Conservation (phyloP, 2,797 vertebrate genomes). For the Myotis myotis region DNA sequence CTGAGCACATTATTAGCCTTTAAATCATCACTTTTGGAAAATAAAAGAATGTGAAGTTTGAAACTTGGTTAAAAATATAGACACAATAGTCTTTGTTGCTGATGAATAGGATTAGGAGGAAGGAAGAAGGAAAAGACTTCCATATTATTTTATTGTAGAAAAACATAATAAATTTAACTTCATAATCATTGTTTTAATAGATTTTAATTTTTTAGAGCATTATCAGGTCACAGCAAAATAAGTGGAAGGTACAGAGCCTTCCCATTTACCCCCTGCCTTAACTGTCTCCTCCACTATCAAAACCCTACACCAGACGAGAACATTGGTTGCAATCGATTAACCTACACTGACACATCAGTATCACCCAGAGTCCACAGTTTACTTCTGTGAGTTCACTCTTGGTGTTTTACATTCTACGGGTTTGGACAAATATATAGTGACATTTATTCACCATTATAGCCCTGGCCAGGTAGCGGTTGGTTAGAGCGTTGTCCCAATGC, state of each 20-base stretch:
- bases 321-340: background rate
- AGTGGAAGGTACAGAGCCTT: background rate
- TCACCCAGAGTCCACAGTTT: background rate
- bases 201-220: slow-evolving; percentile 10
- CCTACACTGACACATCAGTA: background rate
- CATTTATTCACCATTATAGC: background rate
- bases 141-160: background rate
- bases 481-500: background rate
- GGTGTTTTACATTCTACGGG: background rate
- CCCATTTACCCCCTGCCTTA: background rate
- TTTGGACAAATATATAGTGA: background rate
- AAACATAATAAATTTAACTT: background rate
- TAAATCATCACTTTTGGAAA: background rate
- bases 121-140: background rate
- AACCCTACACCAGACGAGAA: background rate
- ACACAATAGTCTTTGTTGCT: background rate
- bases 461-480: background rate
- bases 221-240: background rate
- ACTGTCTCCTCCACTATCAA: background rate
- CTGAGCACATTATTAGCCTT: background rate
- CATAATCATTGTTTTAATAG: background rate
- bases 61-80: background rate
- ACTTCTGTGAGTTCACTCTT: background rate
- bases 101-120: background rate
- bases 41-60: background rate